These are phyloP conservation scores for Dysmachus trigonus DNA, from an alignment of 2,888 invertebrate genomes.

Conservation along the genomic window DNA sequence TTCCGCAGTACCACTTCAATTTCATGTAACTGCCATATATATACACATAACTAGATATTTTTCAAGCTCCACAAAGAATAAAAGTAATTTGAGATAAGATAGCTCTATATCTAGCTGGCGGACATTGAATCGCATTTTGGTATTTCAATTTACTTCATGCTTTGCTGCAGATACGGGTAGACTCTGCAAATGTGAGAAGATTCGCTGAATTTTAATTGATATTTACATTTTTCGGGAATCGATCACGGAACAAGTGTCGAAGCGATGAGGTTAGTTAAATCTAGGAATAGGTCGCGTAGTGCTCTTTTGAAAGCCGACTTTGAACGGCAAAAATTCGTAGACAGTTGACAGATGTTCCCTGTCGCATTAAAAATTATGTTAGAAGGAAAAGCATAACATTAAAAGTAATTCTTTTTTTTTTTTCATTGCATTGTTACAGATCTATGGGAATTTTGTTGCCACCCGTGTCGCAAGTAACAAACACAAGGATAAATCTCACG, in stretches of 20 bases:
- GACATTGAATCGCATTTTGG: background rate
- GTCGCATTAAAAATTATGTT: background rate
- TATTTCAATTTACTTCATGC: background rate
- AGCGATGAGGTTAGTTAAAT: background rate
- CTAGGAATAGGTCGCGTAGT: background rate
- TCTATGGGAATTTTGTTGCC: conserved; percentile 65
- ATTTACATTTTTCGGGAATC: background rate
- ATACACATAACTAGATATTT: background rate
- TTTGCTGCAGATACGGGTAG: background rate
- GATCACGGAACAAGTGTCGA: background rate
- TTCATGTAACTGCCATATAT: background rate
- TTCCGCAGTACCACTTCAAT: background rate
- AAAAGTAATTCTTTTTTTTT: background rate
- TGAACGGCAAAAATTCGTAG: background rate
- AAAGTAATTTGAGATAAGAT: background rate
- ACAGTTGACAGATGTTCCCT: background rate
- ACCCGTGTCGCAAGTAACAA: conserved; percentile 65
- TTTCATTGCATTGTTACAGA: conserved; percentile 53
- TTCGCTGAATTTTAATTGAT: background rate
- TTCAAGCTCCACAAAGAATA: background rate
- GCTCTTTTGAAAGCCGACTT: background rate
- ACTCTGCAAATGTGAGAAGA: background rate
- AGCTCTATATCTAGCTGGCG: background rate
- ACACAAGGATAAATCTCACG: conserved; percentile 65
- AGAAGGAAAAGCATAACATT: background rate